Base-by-base conservation (phyloP, 1,140 invertebrate genomes). In the Platyscapa corneri region DNA sequence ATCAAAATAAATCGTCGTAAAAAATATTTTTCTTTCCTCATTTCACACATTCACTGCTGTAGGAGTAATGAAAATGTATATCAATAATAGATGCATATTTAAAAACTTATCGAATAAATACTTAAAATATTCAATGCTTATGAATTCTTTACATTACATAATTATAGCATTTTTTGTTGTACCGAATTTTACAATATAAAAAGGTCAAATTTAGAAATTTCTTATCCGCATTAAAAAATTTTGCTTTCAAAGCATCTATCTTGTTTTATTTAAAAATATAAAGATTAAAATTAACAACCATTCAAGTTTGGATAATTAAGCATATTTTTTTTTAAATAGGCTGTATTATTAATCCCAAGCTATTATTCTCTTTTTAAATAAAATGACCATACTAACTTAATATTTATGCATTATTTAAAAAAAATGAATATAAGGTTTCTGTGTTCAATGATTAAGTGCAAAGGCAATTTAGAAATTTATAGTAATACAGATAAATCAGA, bases 61-160 rank as follows among this genome's bases (percentile, higher is more conserved):
- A 10, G 65, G 64, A 72, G 49, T 65, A 70, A 70, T 81, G 65
- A 81, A 70, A 67, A 81, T 81, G 18, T 23, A 53, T 81, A 46
- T 70, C 42, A 76, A 76, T 76, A 53, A 20, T 76, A 16, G 27
- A 30, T 75, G 6, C 30, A 46, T 49, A 46, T 7, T 75, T 75
- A 76, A 27, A 60, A 76, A 76, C 27, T 76, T 76, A 75, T 49
- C n/a, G n/a, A 74, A 72, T 42, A 76, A 76, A 76, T 76, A 32
- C 46, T 53, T 76, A 75, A 75, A 75, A 49, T 76, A 53, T 53
- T 76, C 32, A 76, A 76, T 75, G 34, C 16, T 74, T 42, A 42
- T 42, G 20, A 20, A 74, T 42, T 10, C 23, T 72, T 7, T 20
- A 74, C 23, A 74, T 74, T 42, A 3, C n/a, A 42, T 74, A 32